Evolutionary conservation across 1,140 invertebrate genomes (phyloP).

Genomic region (Nebria ingens): DNA sequence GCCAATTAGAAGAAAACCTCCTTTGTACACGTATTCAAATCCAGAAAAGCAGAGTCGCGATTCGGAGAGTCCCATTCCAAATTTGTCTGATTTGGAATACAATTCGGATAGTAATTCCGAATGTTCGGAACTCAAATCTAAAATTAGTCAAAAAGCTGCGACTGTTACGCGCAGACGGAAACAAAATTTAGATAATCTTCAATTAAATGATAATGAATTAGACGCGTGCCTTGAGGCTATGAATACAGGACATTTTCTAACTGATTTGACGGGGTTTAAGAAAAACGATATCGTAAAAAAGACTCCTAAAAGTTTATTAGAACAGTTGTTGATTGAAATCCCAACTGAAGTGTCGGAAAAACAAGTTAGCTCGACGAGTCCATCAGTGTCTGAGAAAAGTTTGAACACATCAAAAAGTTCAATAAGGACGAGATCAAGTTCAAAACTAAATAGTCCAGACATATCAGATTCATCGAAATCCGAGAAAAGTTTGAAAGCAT

Average conservation of each 20-base stretch:
- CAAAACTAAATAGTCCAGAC: conserved; percentile 59
- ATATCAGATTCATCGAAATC: conserved; percentile 34
- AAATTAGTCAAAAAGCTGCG: neutral
- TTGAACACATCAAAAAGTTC: conserved; percentile 31
- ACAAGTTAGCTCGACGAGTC: conserved; percentile 27
- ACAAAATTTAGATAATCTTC: conserved; percentile 9
- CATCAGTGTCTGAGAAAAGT: conserved; percentile 31
- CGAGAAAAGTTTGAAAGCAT: conserved; percentile 42
- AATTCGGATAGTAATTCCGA: conserved; percentile 22
- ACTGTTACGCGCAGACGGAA: conserved; percentile 1
- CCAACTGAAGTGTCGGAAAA: conserved; percentile 37
- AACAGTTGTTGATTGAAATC: conserved; percentile 68
- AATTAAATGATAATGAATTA: neutral
- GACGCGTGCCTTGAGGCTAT: neutral
- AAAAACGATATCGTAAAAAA: conserved; percentile 16
- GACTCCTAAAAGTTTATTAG: conserved; percentile 48
- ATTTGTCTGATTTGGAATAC: conserved; percentile 15
- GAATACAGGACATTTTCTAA: neutral
- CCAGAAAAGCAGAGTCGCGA: conserved; percentile 43
- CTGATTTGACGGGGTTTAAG: conserved; percentile 27
- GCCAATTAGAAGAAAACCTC: conserved; percentile 57
- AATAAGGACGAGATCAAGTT: conserved; percentile 56
- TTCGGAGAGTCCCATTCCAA: conserved; percentile 19
- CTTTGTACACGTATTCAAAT: conserved; percentile 67
- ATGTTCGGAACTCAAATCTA: conserved; percentile 16